phyloP scores from a whole-genome alignment of 2,888 invertebrate genomes.

The Drosophila koepferae region DNA sequence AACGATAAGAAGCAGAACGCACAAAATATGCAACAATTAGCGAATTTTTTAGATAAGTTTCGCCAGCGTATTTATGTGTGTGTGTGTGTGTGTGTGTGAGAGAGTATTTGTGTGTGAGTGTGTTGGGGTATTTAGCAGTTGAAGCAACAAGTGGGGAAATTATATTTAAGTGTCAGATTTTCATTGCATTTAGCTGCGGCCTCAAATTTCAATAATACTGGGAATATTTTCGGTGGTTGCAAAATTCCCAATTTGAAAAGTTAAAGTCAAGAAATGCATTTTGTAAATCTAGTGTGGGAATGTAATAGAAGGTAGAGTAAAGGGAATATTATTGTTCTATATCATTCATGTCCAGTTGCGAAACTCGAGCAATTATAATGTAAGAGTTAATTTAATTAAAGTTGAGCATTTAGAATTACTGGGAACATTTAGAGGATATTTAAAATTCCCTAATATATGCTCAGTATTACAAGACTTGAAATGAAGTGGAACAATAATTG shows the following conservation, averaged over 20 bases:
- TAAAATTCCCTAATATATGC: too few relatives aligned
- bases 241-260: background rate
- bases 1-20: slow-evolving; percentile 11
- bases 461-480: too few relatives aligned
- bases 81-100: slow-evolving; percentile 1
- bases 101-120: slow-evolving; percentile 14
- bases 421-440: too few relatives aligned
- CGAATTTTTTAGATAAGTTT: background rate
- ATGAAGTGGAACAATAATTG: too few relatives aligned
- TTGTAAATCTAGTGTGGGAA: too few relatives aligned
- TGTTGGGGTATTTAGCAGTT: slow-evolving; percentile 14
- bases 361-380: too few relatives aligned
- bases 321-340: too few relatives aligned
- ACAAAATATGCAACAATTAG: slow-evolving; percentile 24
- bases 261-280: too few relatives aligned
- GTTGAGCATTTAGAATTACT: too few relatives aligned
- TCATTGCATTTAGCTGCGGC: background rate
- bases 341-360: too few relatives aligned
- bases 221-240: background rate
- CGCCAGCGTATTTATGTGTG: slow-evolving; percentile 33
- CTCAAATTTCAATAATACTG: background rate
- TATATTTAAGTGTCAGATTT: background rate
- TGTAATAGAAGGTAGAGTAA: too few relatives aligned
- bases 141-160: background rate
- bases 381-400: background rate